phyloP scores from a whole-genome alignment of 2,113 vertebrate genomes.

The Notarius lentiginosus region DNA sequence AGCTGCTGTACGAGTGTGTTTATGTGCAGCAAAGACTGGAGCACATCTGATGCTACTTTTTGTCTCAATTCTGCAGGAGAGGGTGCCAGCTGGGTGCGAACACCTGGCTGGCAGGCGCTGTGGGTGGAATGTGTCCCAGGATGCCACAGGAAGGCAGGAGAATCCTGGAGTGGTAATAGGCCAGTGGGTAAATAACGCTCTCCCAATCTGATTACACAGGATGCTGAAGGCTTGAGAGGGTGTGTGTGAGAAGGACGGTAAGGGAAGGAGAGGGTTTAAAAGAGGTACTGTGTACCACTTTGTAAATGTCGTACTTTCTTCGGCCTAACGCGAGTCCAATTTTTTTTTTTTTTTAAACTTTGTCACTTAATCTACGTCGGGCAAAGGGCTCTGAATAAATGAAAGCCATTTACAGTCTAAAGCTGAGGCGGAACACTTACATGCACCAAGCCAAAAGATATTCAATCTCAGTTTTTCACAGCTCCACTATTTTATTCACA shows the following conservation, averaged over 20 bases:
- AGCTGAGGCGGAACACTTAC: no score
- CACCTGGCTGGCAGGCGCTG: constrained; percentile 71
- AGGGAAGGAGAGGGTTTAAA: background rate
- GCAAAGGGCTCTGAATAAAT: background rate
- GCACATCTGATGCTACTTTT: constrained; percentile 36
- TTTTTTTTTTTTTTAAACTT: no score
- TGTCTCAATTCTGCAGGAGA: constrained; percentile 46
- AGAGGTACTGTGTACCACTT: background rate
- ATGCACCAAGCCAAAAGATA: background rate
- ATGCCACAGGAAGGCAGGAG: constrained; percentile 62
- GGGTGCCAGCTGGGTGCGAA: constrained; percentile 69
- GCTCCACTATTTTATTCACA: background rate
- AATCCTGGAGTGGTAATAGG: constrained; percentile 64
- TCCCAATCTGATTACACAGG: constrained; percentile 67
- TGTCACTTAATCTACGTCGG: background rate
- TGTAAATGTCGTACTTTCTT: background rate
- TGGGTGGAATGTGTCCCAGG: constrained; percentile 64
- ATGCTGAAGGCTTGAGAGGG: constrained; percentile 54
- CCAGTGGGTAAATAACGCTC: constrained; percentile 67
- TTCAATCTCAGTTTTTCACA: background rate
- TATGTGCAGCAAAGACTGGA: constrained; percentile 32
- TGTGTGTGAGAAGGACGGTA: background rate
- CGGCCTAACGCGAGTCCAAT: background rate
- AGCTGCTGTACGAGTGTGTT: constrained; percentile 27
- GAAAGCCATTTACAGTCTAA: background rate